phyloP scores from a whole-genome alignment of 1,140 invertebrate genomes.

The Physella acuta region DNA sequence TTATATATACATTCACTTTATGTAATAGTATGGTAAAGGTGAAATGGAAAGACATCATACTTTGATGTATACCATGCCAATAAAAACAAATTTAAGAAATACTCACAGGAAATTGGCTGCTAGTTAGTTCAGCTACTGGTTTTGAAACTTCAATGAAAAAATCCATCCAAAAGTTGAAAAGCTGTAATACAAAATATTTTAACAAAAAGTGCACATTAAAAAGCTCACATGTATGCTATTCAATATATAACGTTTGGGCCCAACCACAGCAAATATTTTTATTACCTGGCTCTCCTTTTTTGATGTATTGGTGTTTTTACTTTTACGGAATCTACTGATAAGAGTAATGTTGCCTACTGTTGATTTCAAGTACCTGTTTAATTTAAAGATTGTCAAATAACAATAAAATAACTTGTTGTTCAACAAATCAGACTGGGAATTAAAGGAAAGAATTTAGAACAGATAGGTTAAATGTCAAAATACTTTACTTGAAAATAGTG shows the following conservation, averaged over 20 bases:
- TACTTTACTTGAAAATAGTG: not conserved
- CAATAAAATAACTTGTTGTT: not conserved
- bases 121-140: slow-evolving; percentile 64
- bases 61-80: not conserved
- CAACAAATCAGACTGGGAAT: not conserved
- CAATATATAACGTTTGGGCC: no score
- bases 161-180: slow-evolving; percentile 98
- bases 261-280: not conserved
- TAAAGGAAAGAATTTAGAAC: not conserved
- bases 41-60: not conserved
- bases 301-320: slow-evolving; percentile 26
- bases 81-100: not conserved
- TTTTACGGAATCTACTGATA: slow-evolving; percentile 89
- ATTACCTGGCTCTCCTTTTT: slow-evolving; percentile 31
- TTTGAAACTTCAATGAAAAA: slow-evolving; percentile 95
- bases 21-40: not conserved
- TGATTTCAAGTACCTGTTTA: slow-evolving; percentile 85
- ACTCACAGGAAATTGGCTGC: slow-evolving; percentile 39
- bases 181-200: slow-evolving; percentile 62
- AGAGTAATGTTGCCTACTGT: slow-evolving; percentile 97
- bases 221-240: no score
- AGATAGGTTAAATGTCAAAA: not conserved
- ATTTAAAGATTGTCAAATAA: not conserved
- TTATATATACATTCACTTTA: not conserved
- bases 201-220: no score